Base-by-base conservation (phyloP, 2,888 invertebrate species). In the Chorisops tibialis region DNA sequence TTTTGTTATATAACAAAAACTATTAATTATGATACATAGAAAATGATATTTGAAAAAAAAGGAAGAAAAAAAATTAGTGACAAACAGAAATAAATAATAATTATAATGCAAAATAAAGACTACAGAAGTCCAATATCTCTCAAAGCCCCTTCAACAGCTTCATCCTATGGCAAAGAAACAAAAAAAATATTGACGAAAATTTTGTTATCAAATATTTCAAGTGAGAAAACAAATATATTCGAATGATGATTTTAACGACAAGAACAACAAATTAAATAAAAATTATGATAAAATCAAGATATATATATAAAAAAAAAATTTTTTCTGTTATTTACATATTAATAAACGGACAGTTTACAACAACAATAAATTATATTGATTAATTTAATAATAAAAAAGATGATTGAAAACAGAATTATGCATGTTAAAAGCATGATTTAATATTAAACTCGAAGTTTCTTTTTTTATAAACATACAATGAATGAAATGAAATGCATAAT, bases 81-180 rank as follows among this genome's bases (percentile, higher is more conserved):
- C 39, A 48, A 21, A 58, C 41, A 19, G 4, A 38, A 59, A 62
- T 22, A 24, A 62, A 45, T 21, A 62, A 47, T 58, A 60, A 62
- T 43, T 50, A 50, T 45, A 56, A 48, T 51, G 11, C 54, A 24
- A n/a, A 62, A n/a, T n/a, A n/a, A n/a, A 59, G 30, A 54, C 65
- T 87, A 94, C 79, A 93, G 88, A 77, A 95, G 87, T 79, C 94
- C 95, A 84, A 94, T 91, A 81, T 95, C 95, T 79, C 90, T 89
- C 78, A 95, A 89, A 78, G 93, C 91, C 76, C 89, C 91, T 81
- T 94, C 93, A 81, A 94, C 88, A 75, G 91, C 92, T 87, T 95
- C 95, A 81, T 95, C 94, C 94, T 91, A 83, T 72, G 73, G 73
- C 70, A 72, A 70, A 68, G 68, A 64, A 68, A 67, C n/a, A n/a